Evolutionary conservation across 2,888 invertebrate genomes (phyloP), one percentile per base, ranked within the genome.

Genomic region (Pristionchus fissidentatus): DNA sequence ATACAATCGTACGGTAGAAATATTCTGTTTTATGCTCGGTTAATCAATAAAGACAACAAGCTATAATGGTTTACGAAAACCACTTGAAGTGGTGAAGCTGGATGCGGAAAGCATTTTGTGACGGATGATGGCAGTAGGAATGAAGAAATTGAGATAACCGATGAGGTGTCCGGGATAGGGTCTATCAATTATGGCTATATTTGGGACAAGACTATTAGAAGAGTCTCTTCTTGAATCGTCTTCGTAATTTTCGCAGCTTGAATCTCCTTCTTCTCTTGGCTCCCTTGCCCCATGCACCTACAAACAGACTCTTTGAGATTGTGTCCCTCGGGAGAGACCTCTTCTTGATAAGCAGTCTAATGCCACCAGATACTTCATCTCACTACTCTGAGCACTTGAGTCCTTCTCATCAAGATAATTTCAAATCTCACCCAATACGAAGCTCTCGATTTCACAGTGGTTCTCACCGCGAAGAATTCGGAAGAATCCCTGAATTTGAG

Each of bases 371-470:
- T 66, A 75, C 75, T 75, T 29, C 49, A 46, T 75, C 43, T 75
- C 7, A 26, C 26, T 43, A 29, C 19, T 46, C 3, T 46, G 75
- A 46, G 43, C 43, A 26, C 22, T 43, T 10, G 46, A 43, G 41
- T 10, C 73, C 43, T 73, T 43, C 43, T 10, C 73, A 78, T 78
- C 55, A 55, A 49, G 43, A 62, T 62, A 81, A 62, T 32, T 62
- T 8, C 29, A 19, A 38, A 3, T 38, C 66, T 77, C 52, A 77
- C 89, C 96, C 77, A 97, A 94, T 5, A 97, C 96, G 93, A 96
- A 97, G 1, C 95, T 95, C 92, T 98, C 97, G 91, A 98, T 97
- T 88, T 95, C 95, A 91, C 96, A 96, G 92, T 97, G 97, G 93
- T 97, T 96, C 83, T 92, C 93, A 62, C 97, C 97, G 84, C 96